Percentiles rank a stretch among this genome's conserved stretches.
These are phyloP conservation scores for Manis javanica DNA, from an alignment of 2,797 vertebrate species.

Conservation along the genomic window DNA sequence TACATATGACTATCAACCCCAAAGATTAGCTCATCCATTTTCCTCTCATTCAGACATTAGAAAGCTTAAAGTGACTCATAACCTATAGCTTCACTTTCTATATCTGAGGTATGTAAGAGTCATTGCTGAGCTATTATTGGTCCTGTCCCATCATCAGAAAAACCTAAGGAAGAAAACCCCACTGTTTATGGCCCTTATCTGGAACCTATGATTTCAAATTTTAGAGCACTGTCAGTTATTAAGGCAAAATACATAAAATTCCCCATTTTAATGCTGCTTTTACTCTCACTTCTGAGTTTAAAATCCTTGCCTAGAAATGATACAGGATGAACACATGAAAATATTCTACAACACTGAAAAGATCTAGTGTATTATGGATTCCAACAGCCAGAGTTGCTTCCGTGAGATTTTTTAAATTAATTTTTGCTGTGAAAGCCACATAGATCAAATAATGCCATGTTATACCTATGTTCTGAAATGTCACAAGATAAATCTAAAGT, in stretches of 20 bases:
- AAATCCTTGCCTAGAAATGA: slow-evolving; percentile 42
- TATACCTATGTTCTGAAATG: slow-evolving; percentile 43
- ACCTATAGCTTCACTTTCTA: background rate
- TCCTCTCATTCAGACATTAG: background rate
- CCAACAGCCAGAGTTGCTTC: background rate
- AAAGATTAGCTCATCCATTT: background rate
- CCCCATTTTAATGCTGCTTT: background rate
- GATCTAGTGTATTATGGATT: background rate
- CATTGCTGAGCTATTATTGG: background rate
- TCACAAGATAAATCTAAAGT: slow-evolving; percentile 3
- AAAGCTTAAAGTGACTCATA: background rate
- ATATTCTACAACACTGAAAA: background rate
- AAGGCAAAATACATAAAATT: slow-evolving; percentile 38
- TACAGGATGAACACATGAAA: background rate
- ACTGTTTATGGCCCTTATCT: background rate
- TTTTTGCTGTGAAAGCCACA: slow-evolving; percentile 31
- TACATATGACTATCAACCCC: background rate
- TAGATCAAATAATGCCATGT: background rate
- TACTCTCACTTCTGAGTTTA: slow-evolving; percentile 12
- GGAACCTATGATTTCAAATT: background rate
- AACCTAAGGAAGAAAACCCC: background rate
- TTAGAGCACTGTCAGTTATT: slow-evolving; percentile 12
- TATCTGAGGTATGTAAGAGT: background rate
- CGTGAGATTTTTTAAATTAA: background rate
- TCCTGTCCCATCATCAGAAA: background rate